A percentile compares a stretch with the other conserved stretches of the same genome.
Conservation (phyloP, 2,888 invertebrate genomes). For the Apamea anceps region DNA sequence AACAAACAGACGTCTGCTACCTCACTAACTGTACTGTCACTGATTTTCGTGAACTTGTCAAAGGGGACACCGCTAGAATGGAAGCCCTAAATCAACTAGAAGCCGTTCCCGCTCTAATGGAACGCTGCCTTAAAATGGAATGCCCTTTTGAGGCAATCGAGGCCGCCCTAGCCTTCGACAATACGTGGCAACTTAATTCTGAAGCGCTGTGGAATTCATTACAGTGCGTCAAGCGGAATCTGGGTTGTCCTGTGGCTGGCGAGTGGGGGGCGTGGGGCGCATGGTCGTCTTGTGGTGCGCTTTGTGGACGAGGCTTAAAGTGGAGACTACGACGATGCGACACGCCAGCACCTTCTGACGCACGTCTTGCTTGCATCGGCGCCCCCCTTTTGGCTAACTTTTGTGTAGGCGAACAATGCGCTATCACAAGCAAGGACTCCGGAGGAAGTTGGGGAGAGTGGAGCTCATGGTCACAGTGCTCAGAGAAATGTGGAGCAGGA, state of each 20-base stretch:
- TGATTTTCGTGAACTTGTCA: slow-evolving; percentile 81
- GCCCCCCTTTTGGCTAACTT: slow-evolving; percentile 78
- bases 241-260: slow-evolving; percentile 86
- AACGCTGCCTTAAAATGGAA: slow-evolving; percentile 84
- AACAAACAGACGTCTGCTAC: slow-evolving; percentile 83
- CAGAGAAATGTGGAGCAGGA: slow-evolving; percentile 86
- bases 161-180: slow-evolving; percentile 78
- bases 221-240: slow-evolving; percentile 87
- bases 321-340: slow-evolving; percentile 85
- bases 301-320: slow-evolving; percentile 81
- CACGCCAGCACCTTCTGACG: slow-evolving; percentile 82
- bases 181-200: slow-evolving; percentile 83
- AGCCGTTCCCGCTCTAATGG: slow-evolving; percentile 82
- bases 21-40: slow-evolving; percentile 82
- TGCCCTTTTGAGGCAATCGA: slow-evolving; percentile 86
- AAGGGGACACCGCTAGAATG: slow-evolving; percentile 78
- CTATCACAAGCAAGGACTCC: slow-evolving; percentile 73
- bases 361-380: slow-evolving; percentile 77
- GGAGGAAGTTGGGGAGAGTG: slow-evolving; percentile 85
- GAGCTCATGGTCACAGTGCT: slow-evolving; percentile 85
- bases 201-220: slow-evolving; percentile 87
- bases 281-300: slow-evolving; percentile 85
- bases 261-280: slow-evolving; percentile 85
- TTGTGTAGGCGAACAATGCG: slow-evolving; percentile 85
- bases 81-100: slow-evolving; percentile 82